phyloP scores from a whole-genome alignment of 2,797 vertebrate species.

The Sebastes umbrosus region DNA sequence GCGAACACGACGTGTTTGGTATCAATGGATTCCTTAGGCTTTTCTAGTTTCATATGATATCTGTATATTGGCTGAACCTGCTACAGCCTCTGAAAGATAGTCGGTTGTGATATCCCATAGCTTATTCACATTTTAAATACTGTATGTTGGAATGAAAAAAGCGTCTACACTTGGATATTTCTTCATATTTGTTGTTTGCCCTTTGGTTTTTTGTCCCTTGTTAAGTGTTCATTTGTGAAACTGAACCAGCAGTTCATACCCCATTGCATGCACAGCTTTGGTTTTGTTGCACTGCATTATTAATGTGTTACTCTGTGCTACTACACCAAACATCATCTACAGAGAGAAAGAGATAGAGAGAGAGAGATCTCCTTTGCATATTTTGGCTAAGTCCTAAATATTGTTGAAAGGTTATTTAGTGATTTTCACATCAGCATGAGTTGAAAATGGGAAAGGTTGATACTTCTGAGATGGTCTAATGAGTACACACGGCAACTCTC shows the following conservation, averaged over 20 bases:
- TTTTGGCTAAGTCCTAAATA: constrained; percentile 18
- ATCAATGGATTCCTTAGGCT: no score
- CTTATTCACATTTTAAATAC: background rate
- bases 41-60: no score
- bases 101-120: background rate
- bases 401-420: constrained; percentile 60
- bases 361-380: background rate
- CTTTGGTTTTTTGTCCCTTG: background rate
- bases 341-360: background rate
- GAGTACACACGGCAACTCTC: constrained; percentile 19
- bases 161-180: background rate
- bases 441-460: constrained; percentile 45
- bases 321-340: background rate
- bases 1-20: no score
- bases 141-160: background rate
- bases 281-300: background rate
- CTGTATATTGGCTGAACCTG: no score
- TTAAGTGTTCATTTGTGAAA: background rate
- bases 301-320: background rate
- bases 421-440: constrained; percentile 18
- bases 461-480: constrained; percentile 52
- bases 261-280: background rate
- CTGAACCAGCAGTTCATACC: background rate
- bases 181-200: background rate
- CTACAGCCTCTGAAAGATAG: no score